Percentiles rank a stretch among this genome's conserved stretches.
phyloP scores from a whole-genome alignment of 1,140 invertebrate genomes.

The Caenorhabditis brenneri region DNA sequence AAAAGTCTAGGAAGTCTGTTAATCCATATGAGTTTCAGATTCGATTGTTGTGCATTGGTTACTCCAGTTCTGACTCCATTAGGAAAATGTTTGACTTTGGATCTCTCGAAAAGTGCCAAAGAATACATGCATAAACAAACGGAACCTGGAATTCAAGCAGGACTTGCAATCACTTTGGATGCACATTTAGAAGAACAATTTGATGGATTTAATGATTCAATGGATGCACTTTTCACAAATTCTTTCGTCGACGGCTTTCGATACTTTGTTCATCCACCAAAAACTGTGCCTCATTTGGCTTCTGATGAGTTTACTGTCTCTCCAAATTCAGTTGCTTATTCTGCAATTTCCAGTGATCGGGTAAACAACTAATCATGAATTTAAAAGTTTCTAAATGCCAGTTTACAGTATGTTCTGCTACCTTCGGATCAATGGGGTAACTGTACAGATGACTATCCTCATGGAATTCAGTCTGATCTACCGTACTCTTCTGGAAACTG shows the following conservation, averaged over 20 bases:
- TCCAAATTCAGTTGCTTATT: slow-evolving; percentile 13
- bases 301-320: slow-evolving; percentile 34
- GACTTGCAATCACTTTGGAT: slow-evolving; percentile 27
- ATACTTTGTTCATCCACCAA: slow-evolving; percentile 28
- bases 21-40: not conserved
- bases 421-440: slow-evolving; percentile 39
- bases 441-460: slow-evolving; percentile 8
- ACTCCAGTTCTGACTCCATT: not conserved
- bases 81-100: slow-evolving; percentile 25
- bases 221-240: slow-evolving; percentile 23
- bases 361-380: not conserved
- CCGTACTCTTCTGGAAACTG: slow-evolving; percentile 30
- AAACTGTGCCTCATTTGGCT: slow-evolving; percentile 4
- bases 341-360: slow-evolving; percentile 25
- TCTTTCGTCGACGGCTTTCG: slow-evolving; percentile 5
- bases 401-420: slow-evolving; percentile 20
- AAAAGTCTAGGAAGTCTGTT: not conserved
- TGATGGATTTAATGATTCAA: not conserved
- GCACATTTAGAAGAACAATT: slow-evolving; percentile 42
- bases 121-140: slow-evolving; percentile 39
- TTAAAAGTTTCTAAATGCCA: not conserved
- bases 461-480: not conserved
- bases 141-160: slow-evolving; percentile 11
- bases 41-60: slow-evolving; percentile 25
- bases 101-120: slow-evolving; percentile 28